phyloP scores from a whole-genome alignment of 2,888 invertebrate species.

The Agonopterix heracliana region DNA sequence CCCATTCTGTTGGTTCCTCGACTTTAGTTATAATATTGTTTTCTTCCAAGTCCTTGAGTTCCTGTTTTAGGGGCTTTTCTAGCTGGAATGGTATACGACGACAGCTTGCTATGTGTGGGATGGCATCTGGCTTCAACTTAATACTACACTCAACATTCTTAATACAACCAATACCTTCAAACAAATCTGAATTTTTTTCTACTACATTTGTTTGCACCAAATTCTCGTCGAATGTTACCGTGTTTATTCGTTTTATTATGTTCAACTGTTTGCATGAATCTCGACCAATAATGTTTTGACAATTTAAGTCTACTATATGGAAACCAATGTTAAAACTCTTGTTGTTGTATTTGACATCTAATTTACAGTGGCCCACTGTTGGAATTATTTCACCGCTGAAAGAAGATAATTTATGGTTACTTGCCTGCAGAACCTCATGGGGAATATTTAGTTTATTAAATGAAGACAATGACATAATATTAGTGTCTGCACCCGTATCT shows the following conservation, averaged over 20 bases:
- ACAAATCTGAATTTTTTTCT: too few relatives aligned
- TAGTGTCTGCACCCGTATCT: conserved; percentile 2
- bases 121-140: not conserved
- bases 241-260: not conserved
- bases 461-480: not conserved
- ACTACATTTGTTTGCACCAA: too few relatives aligned
- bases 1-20: conserved; percentile 16
- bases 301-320: not conserved
- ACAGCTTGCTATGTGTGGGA: not conserved
- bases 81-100: not conserved
- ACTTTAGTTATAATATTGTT: not conserved
- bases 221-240: too few relatives aligned
- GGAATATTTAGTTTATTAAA: not conserved
- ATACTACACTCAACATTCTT: not conserved
- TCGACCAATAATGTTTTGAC: conserved; percentile 1
- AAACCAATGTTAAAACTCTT: not conserved
- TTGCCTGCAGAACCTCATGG: not conserved
- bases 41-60: not conserved
- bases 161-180: too few relatives aligned
- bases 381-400: conserved; percentile 1
- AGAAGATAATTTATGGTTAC: not conserved
- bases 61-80: not conserved
- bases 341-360: not conserved
- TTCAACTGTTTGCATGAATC: not conserved
- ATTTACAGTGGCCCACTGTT: not conserved